Percentiles rank a stretch among this genome's conserved stretches.
Evolutionary conservation across 2,797 vertebrate species (phyloP).

Genomic region (Lagodon rhomboides): DNA sequence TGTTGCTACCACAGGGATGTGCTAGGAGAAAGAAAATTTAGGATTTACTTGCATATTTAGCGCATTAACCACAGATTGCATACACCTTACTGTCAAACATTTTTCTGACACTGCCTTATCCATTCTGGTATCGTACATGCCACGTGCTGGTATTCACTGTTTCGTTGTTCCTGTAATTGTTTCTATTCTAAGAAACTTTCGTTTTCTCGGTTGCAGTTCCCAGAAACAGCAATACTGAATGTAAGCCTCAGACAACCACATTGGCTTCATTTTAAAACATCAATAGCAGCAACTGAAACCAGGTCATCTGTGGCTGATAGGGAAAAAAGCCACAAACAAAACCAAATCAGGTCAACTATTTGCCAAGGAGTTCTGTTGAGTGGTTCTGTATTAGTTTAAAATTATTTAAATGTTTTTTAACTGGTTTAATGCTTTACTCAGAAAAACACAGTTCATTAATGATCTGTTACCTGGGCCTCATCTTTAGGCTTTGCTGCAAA

Average conservation of each 20-base stretch:
- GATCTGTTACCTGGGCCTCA: background rate
- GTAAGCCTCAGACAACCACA: background rate
- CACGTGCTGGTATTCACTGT: background rate
- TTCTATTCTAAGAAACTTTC: background rate
- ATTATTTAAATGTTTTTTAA: too few relatives aligned
- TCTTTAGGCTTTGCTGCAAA: slow-evolving; percentile 86
- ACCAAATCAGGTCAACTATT: background rate
- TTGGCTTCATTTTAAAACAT: background rate
- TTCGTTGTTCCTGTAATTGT: background rate
- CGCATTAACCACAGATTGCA: background rate
- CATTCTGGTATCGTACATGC: background rate
- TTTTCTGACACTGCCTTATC: background rate
- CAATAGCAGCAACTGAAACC: slow-evolving; percentile 11
- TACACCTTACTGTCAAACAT: background rate
- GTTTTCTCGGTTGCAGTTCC: background rate
- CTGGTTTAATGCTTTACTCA: background rate
- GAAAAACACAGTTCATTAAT: background rate
- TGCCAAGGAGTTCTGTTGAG: background rate
- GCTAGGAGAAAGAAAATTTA: too few relatives aligned
- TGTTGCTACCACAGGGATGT: too few relatives aligned
- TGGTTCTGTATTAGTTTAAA: background rate
- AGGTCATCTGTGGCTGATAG: fast-evolving
- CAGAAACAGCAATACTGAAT: background rate
- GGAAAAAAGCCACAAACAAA: background rate
- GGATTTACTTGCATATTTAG: background rate